Conservation (phyloP, 2,113 vertebrate species). For the Nannobrachium achirus region DNA sequence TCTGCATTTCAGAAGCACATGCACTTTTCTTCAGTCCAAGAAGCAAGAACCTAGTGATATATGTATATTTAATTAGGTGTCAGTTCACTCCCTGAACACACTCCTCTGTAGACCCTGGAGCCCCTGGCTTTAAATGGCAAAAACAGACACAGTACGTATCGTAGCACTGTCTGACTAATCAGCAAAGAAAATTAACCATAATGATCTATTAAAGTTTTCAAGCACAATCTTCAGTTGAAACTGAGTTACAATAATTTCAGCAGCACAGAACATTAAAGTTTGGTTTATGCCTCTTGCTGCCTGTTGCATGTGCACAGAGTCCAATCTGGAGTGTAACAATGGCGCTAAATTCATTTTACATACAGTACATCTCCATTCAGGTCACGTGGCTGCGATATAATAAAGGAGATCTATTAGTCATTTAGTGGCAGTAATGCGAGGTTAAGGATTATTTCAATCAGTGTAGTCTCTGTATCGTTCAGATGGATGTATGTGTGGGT, state of each 20-base stretch:
- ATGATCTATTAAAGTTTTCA: conserved; percentile 32
- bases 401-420: conserved; percentile 57
- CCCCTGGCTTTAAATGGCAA: conserved; percentile 24
- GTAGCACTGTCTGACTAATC: conserved; percentile 10
- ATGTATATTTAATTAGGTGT: conserved; percentile 62
- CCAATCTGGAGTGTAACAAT: conserved; percentile 33
- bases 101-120: conserved; percentile 15
- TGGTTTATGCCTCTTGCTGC: conserved; percentile 37
- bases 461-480: conserved; percentile 29
- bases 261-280: conserved; percentile 28
- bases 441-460: conserved; percentile 61
- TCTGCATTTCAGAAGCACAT: conserved; percentile 64
- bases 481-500: conserved; percentile 24
- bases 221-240: conserved; percentile 31
- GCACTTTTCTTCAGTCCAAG: conserved; percentile 41
- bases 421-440: conserved; percentile 46
- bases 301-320: conserved; percentile 37
- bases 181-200: conserved; percentile 27
- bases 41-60: conserved; percentile 53
- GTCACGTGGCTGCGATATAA: conserved; percentile 34
- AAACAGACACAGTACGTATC: conserved; percentile 8
- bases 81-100: conserved; percentile 48
- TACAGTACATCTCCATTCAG: too few relatives aligned
- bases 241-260: conserved; percentile 21
- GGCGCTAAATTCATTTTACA: too few relatives aligned